These are phyloP conservation scores for Heliothis virescens DNA, from an alignment of 1,140 invertebrate genomes.

Conservation along the genomic window DNA sequence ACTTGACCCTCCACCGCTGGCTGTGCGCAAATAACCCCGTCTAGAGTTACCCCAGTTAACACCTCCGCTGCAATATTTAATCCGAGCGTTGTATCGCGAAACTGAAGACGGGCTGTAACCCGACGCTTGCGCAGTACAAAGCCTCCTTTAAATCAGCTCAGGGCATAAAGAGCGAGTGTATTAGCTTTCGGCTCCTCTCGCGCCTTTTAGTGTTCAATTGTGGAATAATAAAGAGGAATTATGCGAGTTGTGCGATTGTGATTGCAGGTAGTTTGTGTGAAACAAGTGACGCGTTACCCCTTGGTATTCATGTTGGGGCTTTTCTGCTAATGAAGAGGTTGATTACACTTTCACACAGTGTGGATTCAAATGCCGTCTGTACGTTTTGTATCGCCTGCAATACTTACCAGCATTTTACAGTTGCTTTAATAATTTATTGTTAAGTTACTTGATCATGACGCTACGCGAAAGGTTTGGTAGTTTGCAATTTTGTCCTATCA, in stretches of 20 bases:
- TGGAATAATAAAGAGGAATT: slow-evolving; percentile 27
- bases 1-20: slow-evolving; percentile 15
- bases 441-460: too few species aligned
- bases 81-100: slow-evolving; percentile 50
- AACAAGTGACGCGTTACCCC: not conserved
- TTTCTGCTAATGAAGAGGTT: not conserved
- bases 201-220: slow-evolving; percentile 39
- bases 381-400: too few species aligned
- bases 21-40: slow-evolving; percentile 51
- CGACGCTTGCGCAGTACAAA: slow-evolving; percentile 49
- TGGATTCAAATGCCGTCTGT: not conserved
- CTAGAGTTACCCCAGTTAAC: slow-evolving; percentile 56
- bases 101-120: slow-evolving; percentile 51
- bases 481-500: too few species aligned
- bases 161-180: slow-evolving; percentile 59
- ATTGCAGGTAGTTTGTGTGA: slow-evolving; percentile 30
- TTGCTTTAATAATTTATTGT: too few species aligned
- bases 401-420: too few species aligned
- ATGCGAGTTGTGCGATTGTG: slow-evolving; percentile 7
- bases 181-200: slow-evolving; percentile 54
- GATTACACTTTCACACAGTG: not conserved
- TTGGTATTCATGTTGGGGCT: not conserved
- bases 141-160: slow-evolving; percentile 52
- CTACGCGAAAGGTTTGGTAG: too few species aligned
- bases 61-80: slow-evolving; percentile 54